A percentile compares a stretch with the other conserved stretches of the same genome.
phyloP scores from a whole-genome alignment of 2,888 invertebrate species.

The Therioaphis trifolii region DNA sequence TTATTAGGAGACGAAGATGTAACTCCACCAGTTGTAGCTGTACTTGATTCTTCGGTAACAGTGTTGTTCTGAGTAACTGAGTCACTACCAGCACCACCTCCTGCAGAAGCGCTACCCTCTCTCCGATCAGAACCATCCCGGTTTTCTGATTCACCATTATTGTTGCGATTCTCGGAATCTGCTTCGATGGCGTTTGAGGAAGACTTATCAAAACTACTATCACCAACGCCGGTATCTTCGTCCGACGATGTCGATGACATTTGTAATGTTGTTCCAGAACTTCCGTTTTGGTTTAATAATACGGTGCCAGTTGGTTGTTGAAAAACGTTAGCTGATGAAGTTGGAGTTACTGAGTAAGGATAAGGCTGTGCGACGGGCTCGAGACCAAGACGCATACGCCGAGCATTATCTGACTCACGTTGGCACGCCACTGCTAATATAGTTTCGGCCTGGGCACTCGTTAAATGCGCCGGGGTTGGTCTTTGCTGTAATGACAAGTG shows the following conservation, averaged over 20 bases:
- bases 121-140: not conserved
- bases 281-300: constrained; percentile 33
- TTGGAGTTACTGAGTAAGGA: constrained; percentile 22
- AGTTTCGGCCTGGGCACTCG: constrained; percentile 95
- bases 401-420: constrained; percentile 97
- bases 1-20: constrained; percentile 39
- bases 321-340: constrained; percentile 13
- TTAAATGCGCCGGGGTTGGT: constrained; percentile 95
- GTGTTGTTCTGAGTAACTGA: not conserved
- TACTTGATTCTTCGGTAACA: not conserved
- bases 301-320: constrained; percentile 6
- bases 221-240: constrained; percentile 32
- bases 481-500: constrained; percentile 75
- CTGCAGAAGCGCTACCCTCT: not conserved
- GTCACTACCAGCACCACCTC: not conserved
- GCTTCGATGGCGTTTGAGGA: not conserved
- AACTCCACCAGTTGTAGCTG: not conserved
- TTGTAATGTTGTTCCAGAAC: not conserved
- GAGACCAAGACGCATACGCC: constrained; percentile 94
- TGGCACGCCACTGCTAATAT: constrained; percentile 96
- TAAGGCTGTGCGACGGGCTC: constrained; percentile 91
- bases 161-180: not conserved
- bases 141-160: not conserved
- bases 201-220: constrained; percentile 35
- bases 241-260: constrained; percentile 46